Evolutionary conservation across 2,888 invertebrate species (phyloP).

Genomic region (Synergus laeviventris): DNA sequence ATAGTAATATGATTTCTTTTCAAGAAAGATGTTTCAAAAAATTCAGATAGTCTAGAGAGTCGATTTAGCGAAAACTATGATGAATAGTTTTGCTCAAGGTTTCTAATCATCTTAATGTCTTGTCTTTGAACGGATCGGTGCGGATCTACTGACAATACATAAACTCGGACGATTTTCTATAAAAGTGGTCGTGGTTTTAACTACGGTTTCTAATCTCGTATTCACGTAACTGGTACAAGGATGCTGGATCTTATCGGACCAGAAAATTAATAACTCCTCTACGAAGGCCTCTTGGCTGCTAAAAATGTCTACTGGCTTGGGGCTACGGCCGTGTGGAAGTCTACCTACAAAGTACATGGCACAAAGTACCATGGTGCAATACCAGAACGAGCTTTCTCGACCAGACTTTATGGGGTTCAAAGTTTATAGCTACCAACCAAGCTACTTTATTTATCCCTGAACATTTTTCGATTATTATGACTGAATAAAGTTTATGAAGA

Average conservation of each 20-base stretch:
- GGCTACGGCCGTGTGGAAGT: constrained; percentile 3
- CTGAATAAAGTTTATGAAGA: background rate
- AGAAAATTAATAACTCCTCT: constrained; percentile 56
- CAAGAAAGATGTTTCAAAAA: background rate
- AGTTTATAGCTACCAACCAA: background rate
- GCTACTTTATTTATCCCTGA: constrained; percentile 6
- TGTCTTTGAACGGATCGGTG: background rate
- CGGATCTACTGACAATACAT: background rate
- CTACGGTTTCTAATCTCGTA: background rate
- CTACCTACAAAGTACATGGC: constrained; percentile 2
- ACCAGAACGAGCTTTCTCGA: constrained; percentile 25
- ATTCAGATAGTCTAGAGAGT: background rate
- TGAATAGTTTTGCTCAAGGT: no score
- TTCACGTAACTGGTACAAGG: constrained; percentile 54
- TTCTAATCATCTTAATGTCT: background rate
- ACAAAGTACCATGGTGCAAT: constrained; percentile 4
- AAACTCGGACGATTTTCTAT: background rate
- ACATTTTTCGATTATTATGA: background rate
- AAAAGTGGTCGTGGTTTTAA: background rate
- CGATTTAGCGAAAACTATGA: no score
- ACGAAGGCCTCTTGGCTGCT: constrained; percentile 43
- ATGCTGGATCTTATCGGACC: constrained; percentile 57
- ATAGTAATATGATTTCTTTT: constrained; percentile 5
- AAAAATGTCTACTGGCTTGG: constrained; percentile 42
- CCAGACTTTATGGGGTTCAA: background rate